Conservation (phyloP, 1,140 invertebrate species). For the Antheraea mylitta region DNA sequence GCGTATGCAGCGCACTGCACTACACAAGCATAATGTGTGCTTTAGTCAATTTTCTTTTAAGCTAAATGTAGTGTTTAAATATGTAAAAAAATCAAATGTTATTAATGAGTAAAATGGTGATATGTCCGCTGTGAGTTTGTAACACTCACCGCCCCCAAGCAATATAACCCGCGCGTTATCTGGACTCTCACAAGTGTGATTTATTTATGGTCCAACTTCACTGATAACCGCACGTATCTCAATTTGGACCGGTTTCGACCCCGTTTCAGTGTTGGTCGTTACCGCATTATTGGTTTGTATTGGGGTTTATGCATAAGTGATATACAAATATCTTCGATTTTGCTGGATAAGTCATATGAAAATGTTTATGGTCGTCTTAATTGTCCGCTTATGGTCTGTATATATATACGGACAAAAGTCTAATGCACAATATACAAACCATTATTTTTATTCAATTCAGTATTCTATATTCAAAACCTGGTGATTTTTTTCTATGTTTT, state of each 20-base stretch:
- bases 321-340: background rate
- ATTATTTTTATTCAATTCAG: no score
- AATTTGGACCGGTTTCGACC: slow-evolving; percentile 20
- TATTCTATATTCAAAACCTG: no score
- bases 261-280: background rate
- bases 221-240: slow-evolving; percentile 44
- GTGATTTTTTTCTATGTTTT: no score
- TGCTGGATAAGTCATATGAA: background rate
- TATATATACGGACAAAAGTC: no score
- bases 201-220: slow-evolving; percentile 45
- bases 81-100: background rate
- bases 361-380: background rate
- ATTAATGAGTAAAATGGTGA: background rate
- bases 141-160: slow-evolving; percentile 17
- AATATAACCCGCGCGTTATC: slow-evolving; percentile 42
- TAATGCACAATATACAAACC: no score
- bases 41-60: no score
- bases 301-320: background rate
- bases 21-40: no score
- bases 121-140: slow-evolving; percentile 10
- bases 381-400: no score
- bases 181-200: slow-evolving; percentile 34
- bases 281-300: background rate
- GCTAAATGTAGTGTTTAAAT: no score
- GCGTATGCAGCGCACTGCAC: no score